These are phyloP conservation scores for Camelus dromedarius DNA, from an alignment of 2,113 vertebrate genomes.

Conservation along the genomic window DNA sequence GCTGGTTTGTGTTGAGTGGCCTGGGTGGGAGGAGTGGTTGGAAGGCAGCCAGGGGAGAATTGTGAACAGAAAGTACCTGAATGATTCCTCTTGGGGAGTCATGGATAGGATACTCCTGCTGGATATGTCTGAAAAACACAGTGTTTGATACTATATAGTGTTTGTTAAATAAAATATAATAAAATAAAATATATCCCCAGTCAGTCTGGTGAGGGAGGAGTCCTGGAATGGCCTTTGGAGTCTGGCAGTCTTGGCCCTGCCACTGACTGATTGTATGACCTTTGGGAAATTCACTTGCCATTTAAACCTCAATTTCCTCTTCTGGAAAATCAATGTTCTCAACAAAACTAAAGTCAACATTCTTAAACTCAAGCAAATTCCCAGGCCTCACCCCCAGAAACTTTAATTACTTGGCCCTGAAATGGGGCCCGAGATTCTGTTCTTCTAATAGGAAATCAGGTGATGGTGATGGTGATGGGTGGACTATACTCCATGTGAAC, in stretches of 20 bases:
- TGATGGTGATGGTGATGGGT: neutral
- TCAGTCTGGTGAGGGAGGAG: neutral
- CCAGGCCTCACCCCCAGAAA: neutral
- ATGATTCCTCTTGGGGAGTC: neutral
- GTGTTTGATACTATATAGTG: neutral
- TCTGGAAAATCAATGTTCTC: slow-evolving; percentile 51
- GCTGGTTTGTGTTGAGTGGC: slow-evolving; percentile 35
- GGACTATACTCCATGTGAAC: neutral
- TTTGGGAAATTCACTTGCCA: slow-evolving; percentile 60
- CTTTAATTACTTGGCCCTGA: neutral
- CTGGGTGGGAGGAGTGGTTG: neutral
- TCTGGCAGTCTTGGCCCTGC: neutral
- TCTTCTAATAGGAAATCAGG: neutral
- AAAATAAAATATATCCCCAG: neutral
- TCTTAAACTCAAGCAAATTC: slow-evolving; percentile 31
- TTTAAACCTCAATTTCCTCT: slow-evolving; percentile 54
- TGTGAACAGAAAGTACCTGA: slow-evolving; percentile 7
- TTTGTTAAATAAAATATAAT: slow-evolving; percentile 9
- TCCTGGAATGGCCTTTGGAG: neutral
- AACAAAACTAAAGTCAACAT: slow-evolving; percentile 29
- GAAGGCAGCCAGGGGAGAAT: slow-evolving; percentile 8
- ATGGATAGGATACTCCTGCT: neutral
- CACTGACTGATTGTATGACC: neutral
- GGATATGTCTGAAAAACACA: neutral
- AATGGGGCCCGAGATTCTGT: neutral